Percentiles rank a stretch among this genome's conserved stretches.
These are phyloP conservation scores for Phyllopteryx taeniolatus DNA, from an alignment of 2,113 vertebrate species.

Conservation along the genomic window DNA sequence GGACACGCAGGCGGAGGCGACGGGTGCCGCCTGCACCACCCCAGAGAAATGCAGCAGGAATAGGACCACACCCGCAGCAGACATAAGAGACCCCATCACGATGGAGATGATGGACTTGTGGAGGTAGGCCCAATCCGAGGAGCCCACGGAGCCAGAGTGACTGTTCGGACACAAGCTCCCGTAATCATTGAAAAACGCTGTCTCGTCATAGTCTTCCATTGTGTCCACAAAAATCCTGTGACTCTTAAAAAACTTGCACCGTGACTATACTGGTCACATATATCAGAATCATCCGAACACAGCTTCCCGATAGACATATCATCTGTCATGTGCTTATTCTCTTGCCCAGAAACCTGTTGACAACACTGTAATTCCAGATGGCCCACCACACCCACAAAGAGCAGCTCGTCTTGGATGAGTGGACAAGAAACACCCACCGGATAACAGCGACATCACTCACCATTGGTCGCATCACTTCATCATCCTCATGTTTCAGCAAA, in stretches of 20 bases:
- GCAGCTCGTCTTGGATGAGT: slow-evolving; percentile 17
- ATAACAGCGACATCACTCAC: slow-evolving; percentile 8
- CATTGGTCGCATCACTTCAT: background rate
- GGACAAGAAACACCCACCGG: slow-evolving; percentile 31
- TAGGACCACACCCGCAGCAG: slow-evolving; percentile 31
- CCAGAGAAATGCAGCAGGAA: slow-evolving; percentile 44
- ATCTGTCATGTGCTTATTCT: slow-evolving; percentile 11
- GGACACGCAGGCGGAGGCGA: slow-evolving; percentile 58
- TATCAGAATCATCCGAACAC: background rate
- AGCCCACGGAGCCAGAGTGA: background rate
- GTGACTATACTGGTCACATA: background rate
- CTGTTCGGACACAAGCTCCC: slow-evolving; percentile 21
- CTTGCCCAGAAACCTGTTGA: slow-evolving; percentile 18
- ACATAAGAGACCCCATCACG: slow-evolving; percentile 52
- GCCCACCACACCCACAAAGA: slow-evolving; percentile 32
- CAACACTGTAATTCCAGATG: slow-evolving; percentile 52
- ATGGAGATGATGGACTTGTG: slow-evolving; percentile 63
- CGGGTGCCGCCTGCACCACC: slow-evolving; percentile 14
- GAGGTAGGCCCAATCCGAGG: slow-evolving; percentile 49
- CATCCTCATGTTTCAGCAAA: slow-evolving; percentile 2
- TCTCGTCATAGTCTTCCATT: slow-evolving; percentile 41
- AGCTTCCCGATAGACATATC: slow-evolving; percentile 5
- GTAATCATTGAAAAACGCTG: slow-evolving; percentile 17
- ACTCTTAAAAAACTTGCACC: background rate
- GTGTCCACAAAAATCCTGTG: background rate